These are phyloP conservation scores for Festucalex cinctus DNA, from an alignment of 2,113 vertebrate genomes.

Conservation along the genomic window DNA sequence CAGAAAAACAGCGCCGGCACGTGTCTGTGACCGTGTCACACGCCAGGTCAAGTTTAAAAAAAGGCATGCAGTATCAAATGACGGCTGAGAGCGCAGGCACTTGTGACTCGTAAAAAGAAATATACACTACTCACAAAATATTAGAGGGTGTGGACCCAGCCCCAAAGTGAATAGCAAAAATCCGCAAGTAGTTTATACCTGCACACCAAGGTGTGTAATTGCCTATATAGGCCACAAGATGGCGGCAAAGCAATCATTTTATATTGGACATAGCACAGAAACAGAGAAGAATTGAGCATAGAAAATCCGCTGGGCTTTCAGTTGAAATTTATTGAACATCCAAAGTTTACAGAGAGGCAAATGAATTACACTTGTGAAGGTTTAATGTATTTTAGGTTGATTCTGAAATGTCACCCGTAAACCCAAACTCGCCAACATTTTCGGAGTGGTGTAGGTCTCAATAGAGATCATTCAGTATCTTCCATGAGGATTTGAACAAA, in stretches of 20 bases:
- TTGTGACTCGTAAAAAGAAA: not conserved
- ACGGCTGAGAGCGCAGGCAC: not conserved
- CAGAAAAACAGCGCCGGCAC: not conserved
- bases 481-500: constrained; percentile 15
- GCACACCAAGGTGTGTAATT: not conserved
- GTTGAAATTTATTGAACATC: too few relatives aligned
- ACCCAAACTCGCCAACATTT: not conserved
- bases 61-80: constrained; percentile 38
- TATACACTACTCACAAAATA: not conserved
- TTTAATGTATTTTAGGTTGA: not conserved
- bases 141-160: not conserved
- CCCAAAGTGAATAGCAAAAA: too few relatives aligned
- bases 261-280: too few relatives aligned
- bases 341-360: not conserved
- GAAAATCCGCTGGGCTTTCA: too few relatives aligned
- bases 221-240: too few relatives aligned
- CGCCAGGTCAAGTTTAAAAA: constrained; percentile 20
- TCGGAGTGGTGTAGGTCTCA: constrained; percentile 1
- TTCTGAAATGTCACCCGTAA: not conserved
- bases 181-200: too few relatives aligned
- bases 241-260: too few relatives aligned
- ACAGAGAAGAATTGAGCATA: too few relatives aligned
- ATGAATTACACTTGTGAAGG: not conserved
- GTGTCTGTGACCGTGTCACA: constrained; percentile 8
- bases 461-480: constrained; percentile 10